Conservation (phyloP, 2,888 invertebrate species). For the Andrena bucephala region DNA sequence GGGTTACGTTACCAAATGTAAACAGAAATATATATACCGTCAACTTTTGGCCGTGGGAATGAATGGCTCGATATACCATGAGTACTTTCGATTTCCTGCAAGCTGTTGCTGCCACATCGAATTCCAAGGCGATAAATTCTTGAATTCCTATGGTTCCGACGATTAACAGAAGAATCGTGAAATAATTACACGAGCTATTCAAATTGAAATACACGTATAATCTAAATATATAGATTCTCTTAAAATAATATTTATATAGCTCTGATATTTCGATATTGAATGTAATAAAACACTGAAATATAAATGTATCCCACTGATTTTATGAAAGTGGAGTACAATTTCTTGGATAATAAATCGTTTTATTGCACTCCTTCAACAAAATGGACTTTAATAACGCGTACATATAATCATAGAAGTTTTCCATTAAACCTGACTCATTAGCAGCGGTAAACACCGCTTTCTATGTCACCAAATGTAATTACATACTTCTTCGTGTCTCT, state of each 20-base stretch:
- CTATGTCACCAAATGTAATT: too few relatives aligned
- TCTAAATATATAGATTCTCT: too few relatives aligned
- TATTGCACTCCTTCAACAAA: background rate
- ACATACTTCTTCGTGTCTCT: background rate
- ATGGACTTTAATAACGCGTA: background rate
- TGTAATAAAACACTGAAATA: too few relatives aligned
- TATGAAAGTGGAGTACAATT: too few relatives aligned
- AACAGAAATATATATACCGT: constrained; percentile 87
- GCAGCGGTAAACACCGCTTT: constrained; percentile 1
- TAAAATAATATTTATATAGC: too few relatives aligned
- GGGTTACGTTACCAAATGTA: constrained; percentile 86
- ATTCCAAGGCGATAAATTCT: constrained; percentile 36
- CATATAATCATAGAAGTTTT: too few relatives aligned
- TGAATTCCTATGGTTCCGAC: background rate
- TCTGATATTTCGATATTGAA: too few relatives aligned
- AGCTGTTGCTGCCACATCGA: constrained; percentile 90
- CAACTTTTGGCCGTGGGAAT: constrained; percentile 86
- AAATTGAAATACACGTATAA: background rate
- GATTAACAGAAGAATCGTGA: background rate
- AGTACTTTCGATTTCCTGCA: constrained; percentile 89
- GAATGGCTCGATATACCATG: constrained; percentile 84
- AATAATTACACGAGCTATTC: background rate
- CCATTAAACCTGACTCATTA: too few relatives aligned
- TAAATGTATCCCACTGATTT: too few relatives aligned
- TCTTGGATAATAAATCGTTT: background rate